Base-by-base conservation (phyloP, 1,140 invertebrate genomes). In the Formica selysi region DNA sequence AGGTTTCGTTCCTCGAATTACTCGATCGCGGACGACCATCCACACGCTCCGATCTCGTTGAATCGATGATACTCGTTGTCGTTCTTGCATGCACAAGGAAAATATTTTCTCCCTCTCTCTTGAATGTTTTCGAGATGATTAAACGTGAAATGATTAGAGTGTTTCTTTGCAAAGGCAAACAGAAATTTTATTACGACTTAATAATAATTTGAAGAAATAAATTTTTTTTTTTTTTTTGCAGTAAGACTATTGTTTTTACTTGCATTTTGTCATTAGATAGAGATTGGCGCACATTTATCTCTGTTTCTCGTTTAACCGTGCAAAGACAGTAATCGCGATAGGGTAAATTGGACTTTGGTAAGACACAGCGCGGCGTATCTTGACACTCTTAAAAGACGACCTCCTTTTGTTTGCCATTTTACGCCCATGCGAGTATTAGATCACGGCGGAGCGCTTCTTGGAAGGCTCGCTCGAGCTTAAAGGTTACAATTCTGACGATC, bases 1-100 rank as follows among this genome's bases (percentile, higher is more conserved):
- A 83, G 86, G 86, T 86, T 89, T 90, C 89, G 89, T 91, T 90
- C 89, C 79, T 86, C 86, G 89, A 90, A 90, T 90, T 85, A 83
- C 87, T 86, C 85, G 86, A 90, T 87, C 74, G 86, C 84, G 48
- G 32, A 57, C 70, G 73, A 76, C 61, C 71, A 74, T 87, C 65
- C 57, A 36, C 41, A 65, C 32, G 32, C 29, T 48, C 26, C 22
- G 44, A 76, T 76, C 87, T 70, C 71, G 19, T 85, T 78, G 57
- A 67, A 38, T 65, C 64, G 48, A 61, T 70, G 73, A 62, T 48
- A 22, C 68, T 68, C 64, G 10, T 11, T 8, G 41, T 36, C 26
- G 79, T 38, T 2, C 44, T 54, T 13, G 51, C 59, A 74, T 73
- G 67, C 38, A 4, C 32, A 3, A 19, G 11, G 29, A 71, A 59